phyloP scores from a whole-genome alignment of 1,140 invertebrate species.

The Euwallacea similis region DNA sequence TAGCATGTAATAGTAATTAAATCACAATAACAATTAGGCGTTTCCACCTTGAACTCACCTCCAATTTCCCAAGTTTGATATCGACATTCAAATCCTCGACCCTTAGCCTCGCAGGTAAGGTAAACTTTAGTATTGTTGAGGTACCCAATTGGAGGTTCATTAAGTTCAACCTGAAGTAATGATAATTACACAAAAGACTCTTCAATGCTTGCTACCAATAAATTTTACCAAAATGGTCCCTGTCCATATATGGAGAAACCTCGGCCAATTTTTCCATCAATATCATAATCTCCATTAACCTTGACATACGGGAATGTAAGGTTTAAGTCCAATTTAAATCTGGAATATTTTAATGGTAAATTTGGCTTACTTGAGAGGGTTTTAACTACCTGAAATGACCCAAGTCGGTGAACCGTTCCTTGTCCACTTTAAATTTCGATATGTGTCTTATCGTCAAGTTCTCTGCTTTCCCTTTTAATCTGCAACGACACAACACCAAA shows the following conservation, averaged over 20 bases:
- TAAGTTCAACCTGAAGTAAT: conserved; percentile 39
- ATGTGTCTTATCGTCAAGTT: conserved; percentile 49
- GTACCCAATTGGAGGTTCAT: conserved; percentile 42
- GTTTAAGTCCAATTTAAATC: conserved; percentile 49
- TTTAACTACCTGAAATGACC: conserved; percentile 36
- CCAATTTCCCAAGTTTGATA: conserved; percentile 43
- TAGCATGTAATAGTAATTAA: neutral
- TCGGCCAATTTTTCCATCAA: conserved; percentile 46
- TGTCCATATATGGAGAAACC: conserved; percentile 46
- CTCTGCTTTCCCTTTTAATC: conserved; percentile 48
- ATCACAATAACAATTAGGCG: neutral
- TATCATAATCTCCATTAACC: conserved; percentile 45
- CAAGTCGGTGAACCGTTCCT: conserved; percentile 45
- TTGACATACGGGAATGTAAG: conserved; percentile 48
- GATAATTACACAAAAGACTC: neutral
- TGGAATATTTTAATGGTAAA: conserved; percentile 8
- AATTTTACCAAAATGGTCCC: conserved; percentile 49
- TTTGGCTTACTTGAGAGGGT: neutral
- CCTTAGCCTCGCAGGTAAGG: conserved; percentile 38
- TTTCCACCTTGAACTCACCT: conserved; percentile 33
- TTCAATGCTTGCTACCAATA: neutral
- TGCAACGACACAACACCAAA: conserved; percentile 28
- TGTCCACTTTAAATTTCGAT: conserved; percentile 50
- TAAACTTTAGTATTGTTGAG: conserved; percentile 43
- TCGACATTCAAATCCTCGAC: conserved; percentile 40